These are phyloP conservation scores for Synergus japonicus DNA, from an alignment of 2,888 invertebrate genomes.

Conservation along the genomic window DNA sequence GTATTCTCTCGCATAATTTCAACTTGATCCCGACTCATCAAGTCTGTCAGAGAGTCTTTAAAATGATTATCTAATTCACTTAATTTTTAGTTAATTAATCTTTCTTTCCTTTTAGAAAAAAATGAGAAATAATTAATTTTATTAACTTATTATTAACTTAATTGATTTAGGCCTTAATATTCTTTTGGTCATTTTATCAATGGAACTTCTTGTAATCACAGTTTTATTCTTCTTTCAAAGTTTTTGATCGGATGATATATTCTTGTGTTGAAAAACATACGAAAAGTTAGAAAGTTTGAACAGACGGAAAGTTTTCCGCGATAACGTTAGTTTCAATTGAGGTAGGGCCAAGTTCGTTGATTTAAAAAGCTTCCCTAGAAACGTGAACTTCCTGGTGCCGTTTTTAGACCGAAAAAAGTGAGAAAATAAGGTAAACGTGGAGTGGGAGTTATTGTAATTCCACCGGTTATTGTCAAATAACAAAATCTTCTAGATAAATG, in stretches of 20 bases:
- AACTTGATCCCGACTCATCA: background rate
- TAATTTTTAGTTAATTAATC: no score
- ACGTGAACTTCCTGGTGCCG: background rate
- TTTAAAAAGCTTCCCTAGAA: constrained; percentile 29
- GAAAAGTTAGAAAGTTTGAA: constrained; percentile 23
- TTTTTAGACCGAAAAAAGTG: constrained; percentile 9
- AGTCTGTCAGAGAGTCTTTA: background rate
- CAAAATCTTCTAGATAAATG: background rate
- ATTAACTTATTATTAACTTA: background rate
- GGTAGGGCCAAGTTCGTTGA: constrained; percentile 25
- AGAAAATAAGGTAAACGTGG: background rate
- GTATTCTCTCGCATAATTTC: background rate
- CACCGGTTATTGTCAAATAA: no score
- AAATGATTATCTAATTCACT: no score
- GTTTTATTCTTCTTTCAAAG: constrained; percentile 17
- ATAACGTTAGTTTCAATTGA: constrained; percentile 40
- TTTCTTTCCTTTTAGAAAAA: no score
- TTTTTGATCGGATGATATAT: constrained; percentile 33
- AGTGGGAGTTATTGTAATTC: no score
- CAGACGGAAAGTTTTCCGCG: constrained; percentile 27
- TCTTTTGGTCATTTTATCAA: background rate
- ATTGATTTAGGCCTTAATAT: background rate
- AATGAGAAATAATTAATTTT: no score
- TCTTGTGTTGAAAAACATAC: constrained; percentile 13
- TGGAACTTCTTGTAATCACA: constrained; percentile 16